Percentiles rank a stretch among this genome's conserved stretches.
phyloP scores from a whole-genome alignment of 2,888 invertebrate genomes.

The Isotomurus palustris region DNA sequence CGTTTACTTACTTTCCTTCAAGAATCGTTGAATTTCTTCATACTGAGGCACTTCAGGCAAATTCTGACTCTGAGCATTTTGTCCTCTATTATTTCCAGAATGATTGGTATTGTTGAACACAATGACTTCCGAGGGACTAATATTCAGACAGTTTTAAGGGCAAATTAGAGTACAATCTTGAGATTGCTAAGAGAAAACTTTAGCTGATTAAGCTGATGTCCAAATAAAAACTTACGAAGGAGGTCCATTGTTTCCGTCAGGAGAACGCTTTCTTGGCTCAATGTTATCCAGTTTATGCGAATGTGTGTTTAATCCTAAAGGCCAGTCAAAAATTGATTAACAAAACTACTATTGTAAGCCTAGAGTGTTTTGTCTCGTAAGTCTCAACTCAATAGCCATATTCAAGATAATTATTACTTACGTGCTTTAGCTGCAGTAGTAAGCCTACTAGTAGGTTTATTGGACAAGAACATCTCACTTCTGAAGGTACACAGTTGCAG shows the following conservation, averaged over 20 bases:
- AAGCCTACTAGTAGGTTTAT: slow-evolving; percentile 29
- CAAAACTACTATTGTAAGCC: too few species aligned
- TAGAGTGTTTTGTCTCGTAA: too few species aligned
- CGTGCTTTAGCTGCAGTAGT: slow-evolving; percentile 36
- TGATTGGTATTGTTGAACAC: slow-evolving; percentile 38
- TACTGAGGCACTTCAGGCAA: slow-evolving; percentile 35
- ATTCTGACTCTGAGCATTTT: slow-evolving; percentile 11
- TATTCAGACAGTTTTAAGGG: too few species aligned
- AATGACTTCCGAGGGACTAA: slow-evolving; percentile 34
- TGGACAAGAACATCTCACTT: slow-evolving; percentile 39
- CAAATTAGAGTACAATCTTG: neutral
- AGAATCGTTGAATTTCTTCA: slow-evolving; percentile 34
- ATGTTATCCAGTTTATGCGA: slow-evolving; percentile 36
- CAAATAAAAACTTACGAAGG: slow-evolving; percentile 20
- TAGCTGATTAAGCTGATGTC: neutral
- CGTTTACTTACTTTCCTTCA: slow-evolving; percentile 26
- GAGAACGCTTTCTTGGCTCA: slow-evolving; percentile 33
- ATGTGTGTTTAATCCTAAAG: slow-evolving; percentile 38
- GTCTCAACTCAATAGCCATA: neutral
- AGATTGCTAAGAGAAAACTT: neutral
- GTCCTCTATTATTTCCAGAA: slow-evolving; percentile 16
- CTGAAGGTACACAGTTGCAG: too few species aligned
- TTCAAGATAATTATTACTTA: slow-evolving; percentile 12
- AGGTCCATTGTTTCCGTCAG: slow-evolving; percentile 31
- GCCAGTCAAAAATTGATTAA: too few species aligned